phyloP scores from a whole-genome alignment of 2,797 vertebrate genomes.

The Gymnothorax reevesii region DNA sequence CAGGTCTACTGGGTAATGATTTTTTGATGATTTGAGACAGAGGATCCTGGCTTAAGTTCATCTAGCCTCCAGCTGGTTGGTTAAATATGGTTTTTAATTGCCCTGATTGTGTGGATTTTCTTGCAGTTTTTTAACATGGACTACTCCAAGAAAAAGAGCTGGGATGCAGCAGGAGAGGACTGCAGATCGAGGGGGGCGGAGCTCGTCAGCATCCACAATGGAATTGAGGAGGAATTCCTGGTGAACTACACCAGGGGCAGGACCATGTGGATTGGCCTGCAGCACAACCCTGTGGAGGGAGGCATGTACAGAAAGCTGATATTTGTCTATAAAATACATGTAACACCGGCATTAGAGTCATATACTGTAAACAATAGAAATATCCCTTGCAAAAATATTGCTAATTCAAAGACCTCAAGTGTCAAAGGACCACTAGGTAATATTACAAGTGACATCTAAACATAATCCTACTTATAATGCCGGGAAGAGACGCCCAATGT shows the following conservation, averaged over 20 bases:
- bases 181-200: slow-evolving; percentile 65
- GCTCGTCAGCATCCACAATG: slow-evolving; percentile 73
- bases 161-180: slow-evolving; percentile 68
- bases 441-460: too few relatives aligned
- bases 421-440: too few relatives aligned
- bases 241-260: slow-evolving; percentile 62
- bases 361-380: background rate
- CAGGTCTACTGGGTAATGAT: background rate
- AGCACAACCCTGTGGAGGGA: slow-evolving; percentile 64
- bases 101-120: background rate
- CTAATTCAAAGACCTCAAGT: too few relatives aligned
- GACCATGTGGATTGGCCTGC: slow-evolving; percentile 78
- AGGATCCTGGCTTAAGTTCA: background rate
- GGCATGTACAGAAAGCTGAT: slow-evolving; percentile 50
- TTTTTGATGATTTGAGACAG: background rate
- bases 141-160: slow-evolving; percentile 71
- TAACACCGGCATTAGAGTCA: background rate
- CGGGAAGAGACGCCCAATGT: too few relatives aligned
- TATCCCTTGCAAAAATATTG: background rate
- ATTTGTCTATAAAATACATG: background rate
- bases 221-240: slow-evolving; percentile 71
- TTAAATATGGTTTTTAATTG: background rate
- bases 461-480: too few relatives aligned
- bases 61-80: background rate
- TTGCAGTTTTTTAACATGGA: slow-evolving; percentile 71